Base-by-base conservation (phyloP, 2,113 vertebrate genomes). In the Sylvilagus bachmani region DNA sequence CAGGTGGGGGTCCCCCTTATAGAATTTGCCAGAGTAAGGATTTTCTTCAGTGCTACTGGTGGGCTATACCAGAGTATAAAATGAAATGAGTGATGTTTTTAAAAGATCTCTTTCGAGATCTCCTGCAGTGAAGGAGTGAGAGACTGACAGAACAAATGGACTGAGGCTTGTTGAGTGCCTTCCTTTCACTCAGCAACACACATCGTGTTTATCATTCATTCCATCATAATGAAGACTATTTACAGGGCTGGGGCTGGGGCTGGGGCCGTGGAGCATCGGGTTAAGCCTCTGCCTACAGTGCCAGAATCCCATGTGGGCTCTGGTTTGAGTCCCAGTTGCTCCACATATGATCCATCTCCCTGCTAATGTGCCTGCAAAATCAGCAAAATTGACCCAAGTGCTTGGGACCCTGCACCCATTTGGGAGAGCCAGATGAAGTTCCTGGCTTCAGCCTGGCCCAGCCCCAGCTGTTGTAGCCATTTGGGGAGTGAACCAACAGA, bases 21-120 rank as follows among this genome's bases (percentile, higher is more conserved):
- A 22, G 36, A 62, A 0, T 61, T 38, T 77, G 27, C 73, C 19
- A 2, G 75, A 24, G 13, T 33, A 17, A 74, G 49, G 31, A 49
- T 66, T 70, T 69, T 33, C n/a, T 27, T 75, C 19, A 29, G 8
- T 75, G 10, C 51, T 71, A 31, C 22, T 38, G 27, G 33, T 79
- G 10, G 44, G 14, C 58, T 58, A 64, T 36, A 22, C 27, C 71
- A 58, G 36, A 69, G 3, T 27, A 25, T 83, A 74, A 89, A 67
- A n/a, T 31, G 29, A 21, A 22, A 74, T 29, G 6, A 73, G 44
- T 31, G n/a, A 33, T 22, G n/a, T 74, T 79, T 62, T 81, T 44
- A 67, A 69, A 95, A 66, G 73, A 36, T 67, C 21, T 75, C 62
- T 62, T 87, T 74, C n/a, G n/a, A n/a, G n/a, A n/a, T n/a, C n/a